Percentiles rank a stretch among this genome's conserved stretches.
Evolutionary conservation across 2,888 invertebrate genomes (phyloP).

Genomic region (Molorchus minor): DNA sequence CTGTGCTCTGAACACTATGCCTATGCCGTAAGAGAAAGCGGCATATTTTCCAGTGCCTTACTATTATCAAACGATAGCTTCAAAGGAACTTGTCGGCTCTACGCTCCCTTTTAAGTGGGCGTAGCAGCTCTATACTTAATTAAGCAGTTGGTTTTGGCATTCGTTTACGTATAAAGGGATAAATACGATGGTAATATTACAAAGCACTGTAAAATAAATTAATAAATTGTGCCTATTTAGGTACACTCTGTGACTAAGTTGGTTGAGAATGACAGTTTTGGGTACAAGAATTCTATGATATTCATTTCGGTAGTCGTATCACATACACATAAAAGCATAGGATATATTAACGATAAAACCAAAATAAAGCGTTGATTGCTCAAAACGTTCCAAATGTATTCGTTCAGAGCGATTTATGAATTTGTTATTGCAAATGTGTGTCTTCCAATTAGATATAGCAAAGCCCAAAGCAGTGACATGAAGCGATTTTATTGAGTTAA

Average conservation of each 20-base stretch:
- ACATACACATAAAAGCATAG: no score
- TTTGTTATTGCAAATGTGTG: neutral
- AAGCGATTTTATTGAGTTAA: constrained; percentile 41
- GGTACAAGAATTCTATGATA: no score
- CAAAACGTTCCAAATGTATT: neutral
- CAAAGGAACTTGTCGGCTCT: constrained; percentile 44
- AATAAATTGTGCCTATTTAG: no score
- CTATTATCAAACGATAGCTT: constrained; percentile 41
- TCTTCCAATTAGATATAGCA: constrained; percentile 8
- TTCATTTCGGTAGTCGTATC: no score
- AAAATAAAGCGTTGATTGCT: neutral
- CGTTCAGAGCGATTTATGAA: neutral
- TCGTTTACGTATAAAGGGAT: constrained; percentile 15
- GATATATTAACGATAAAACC: no score
- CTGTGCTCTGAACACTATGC: no score
- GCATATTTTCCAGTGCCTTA: constrained; percentile 5
- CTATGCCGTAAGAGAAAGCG: neutral
- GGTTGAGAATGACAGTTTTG: no score
- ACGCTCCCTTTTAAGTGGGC: constrained; percentile 47
- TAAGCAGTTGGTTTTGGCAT: constrained; percentile 49
- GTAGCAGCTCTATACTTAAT: constrained; percentile 48
- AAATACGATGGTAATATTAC: constrained; percentile 10
- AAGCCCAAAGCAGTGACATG: constrained; percentile 33
- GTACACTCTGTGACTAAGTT: no score
- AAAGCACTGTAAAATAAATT: constrained; percentile 8